These are phyloP conservation scores for Nemotelus nigrinus DNA, from an alignment of 2,888 invertebrate species.

Conservation along the genomic window DNA sequence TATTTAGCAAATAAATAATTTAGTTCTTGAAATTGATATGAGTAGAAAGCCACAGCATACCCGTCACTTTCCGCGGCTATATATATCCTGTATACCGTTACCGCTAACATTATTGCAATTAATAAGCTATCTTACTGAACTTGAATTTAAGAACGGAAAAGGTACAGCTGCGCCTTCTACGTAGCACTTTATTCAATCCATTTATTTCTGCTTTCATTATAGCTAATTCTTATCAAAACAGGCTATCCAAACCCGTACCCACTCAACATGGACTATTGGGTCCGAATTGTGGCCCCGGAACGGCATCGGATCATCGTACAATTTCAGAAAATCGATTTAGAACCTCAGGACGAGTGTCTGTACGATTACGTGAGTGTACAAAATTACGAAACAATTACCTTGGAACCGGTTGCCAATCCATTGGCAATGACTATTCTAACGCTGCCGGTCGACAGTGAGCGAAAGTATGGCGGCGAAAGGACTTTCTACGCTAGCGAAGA, in stretches of 20 bases:
- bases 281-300: conserved; percentile 73
- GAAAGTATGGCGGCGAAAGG: neutral
- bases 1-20: no score
- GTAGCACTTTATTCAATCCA: no score
- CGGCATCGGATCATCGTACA: conserved; percentile 75
- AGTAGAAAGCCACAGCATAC: no score
- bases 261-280: conserved; percentile 77
- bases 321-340: conserved; percentile 76
- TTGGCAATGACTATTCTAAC: conserved; percentile 57
- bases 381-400: conserved; percentile 58
- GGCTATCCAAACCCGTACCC: conserved; percentile 77
- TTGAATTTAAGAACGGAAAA: no score
- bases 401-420: conserved; percentile 58
- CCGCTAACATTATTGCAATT: no score
- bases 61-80: no score
- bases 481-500: conserved; percentile 49
- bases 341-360: conserved; percentile 79
- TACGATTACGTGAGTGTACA: conserved; percentile 80
- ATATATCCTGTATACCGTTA: no score
- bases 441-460: conserved; percentile 51
- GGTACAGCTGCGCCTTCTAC: no score
- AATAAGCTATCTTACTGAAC: no score
- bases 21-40: no score
- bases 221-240: conserved; percentile 41
- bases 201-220: no score